phyloP scores from a whole-genome alignment of 1,140 invertebrate species.

The Drosophila sulfurigaster region DNA sequence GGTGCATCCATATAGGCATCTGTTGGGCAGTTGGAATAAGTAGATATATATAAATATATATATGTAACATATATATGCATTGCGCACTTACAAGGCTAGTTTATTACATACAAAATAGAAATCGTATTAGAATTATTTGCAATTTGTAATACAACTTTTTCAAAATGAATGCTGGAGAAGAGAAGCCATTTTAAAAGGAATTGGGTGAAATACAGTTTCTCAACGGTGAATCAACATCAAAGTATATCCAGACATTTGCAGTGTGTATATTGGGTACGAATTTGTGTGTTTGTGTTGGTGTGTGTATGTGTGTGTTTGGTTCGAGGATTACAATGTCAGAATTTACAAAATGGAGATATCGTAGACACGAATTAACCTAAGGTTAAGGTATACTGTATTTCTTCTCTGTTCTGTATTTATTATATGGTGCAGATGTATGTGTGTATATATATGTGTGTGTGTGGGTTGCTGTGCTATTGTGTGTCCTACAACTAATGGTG shows the following conservation, averaged over 20 bases:
- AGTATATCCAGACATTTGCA: slow-evolving; percentile 17
- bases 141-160: slow-evolving; percentile 66
- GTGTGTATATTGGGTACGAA: slow-evolving; percentile 19
- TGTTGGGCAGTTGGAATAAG: slow-evolving; percentile 76
- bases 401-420: slow-evolving; percentile 12
- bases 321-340: slow-evolving; percentile 30
- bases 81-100: slow-evolving; percentile 45
- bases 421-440: slow-evolving; percentile 6
- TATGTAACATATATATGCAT: background rate
- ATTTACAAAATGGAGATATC: slow-evolving; percentile 34
- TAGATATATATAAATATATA: slow-evolving; percentile 22
- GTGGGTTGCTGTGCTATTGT: slow-evolving; percentile 1
- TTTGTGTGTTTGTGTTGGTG: background rate
- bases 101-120: slow-evolving; percentile 66
- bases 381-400: slow-evolving; percentile 34
- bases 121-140: slow-evolving; percentile 61
- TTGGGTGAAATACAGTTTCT: background rate
- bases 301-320: background rate
- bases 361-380: slow-evolving; percentile 36
- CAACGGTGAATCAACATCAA: slow-evolving; percentile 40
- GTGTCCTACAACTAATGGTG: slow-evolving; percentile 12
- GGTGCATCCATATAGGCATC: slow-evolving; percentile 61
- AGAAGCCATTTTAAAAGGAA: slow-evolving; percentile 2
- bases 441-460: slow-evolving; percentile 9
- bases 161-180: slow-evolving; percentile 17